Conservation (phyloP, 2,797 vertebrate species). For the Rhinoraja longicauda region DNA sequence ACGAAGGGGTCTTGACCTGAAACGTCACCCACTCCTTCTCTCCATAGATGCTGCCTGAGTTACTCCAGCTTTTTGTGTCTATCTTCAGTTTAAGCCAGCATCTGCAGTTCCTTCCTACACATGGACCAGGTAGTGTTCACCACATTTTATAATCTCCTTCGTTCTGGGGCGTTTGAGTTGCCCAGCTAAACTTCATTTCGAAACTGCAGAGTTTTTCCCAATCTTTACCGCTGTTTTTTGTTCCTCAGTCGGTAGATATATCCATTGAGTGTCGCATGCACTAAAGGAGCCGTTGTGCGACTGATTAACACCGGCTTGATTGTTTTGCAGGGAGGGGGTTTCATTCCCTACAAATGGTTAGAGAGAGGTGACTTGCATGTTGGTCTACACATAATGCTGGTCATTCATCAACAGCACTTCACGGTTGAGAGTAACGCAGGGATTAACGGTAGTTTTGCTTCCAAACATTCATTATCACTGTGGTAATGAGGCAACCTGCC, state of each 20-base stretch:
- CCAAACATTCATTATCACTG: slow-evolving; percentile 46
- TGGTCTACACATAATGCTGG: slow-evolving; percentile 22
- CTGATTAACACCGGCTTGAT: background rate
- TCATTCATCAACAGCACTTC: slow-evolving; percentile 44
- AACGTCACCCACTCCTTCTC: too few species aligned
- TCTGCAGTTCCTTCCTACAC: too few species aligned
- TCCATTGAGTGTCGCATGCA: background rate
- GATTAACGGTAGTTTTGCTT: slow-evolving; percentile 46
- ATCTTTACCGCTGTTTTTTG: background rate
- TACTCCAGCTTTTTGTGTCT: too few species aligned
- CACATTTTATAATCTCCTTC: too few species aligned
- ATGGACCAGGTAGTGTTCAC: too few species aligned
- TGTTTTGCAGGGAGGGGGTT: slow-evolving; percentile 43
- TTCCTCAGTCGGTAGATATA: background rate
- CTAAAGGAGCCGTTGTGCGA: background rate
- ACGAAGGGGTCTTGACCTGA: too few species aligned
- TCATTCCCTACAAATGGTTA: slow-evolving; percentile 40
- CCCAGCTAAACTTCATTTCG: too few species aligned
- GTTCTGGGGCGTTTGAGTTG: too few species aligned
- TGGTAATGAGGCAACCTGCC: slow-evolving; percentile 46
- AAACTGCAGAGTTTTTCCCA: too few species aligned
- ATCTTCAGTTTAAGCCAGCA: too few species aligned
- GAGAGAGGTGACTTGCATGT: slow-evolving; percentile 43
- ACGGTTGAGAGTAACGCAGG: slow-evolving; percentile 43
- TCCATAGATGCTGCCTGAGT: too few species aligned